A percentile compares a stretch with the other conserved stretches of the same genome.
phyloP scores from a whole-genome alignment of 2,888 invertebrate species.

The Drosophila anceps region DNA sequence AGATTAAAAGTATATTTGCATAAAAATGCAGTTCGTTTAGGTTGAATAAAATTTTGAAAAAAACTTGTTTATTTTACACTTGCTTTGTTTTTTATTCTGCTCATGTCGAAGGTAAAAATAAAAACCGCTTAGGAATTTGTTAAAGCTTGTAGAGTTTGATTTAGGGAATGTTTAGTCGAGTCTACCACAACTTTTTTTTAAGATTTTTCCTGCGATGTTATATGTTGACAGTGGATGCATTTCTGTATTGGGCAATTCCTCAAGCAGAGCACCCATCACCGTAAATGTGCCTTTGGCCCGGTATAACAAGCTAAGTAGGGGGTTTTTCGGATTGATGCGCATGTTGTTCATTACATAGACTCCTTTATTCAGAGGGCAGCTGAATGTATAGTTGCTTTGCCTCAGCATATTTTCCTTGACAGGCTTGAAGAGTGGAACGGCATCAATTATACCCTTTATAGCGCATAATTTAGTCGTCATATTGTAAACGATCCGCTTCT shows the following conservation, averaged over 20 bases:
- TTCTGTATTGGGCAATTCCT: conserved; percentile 45
- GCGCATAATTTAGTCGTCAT: conserved; percentile 67
- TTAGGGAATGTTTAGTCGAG: conserved; percentile 35
- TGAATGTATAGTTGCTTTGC: conserved; percentile 68
- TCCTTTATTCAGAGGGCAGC: conserved; percentile 67
- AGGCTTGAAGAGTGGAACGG: conserved; percentile 71
- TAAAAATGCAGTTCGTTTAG: too few relatives aligned
- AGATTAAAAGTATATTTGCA: not conserved
- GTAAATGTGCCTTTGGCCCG: conserved; percentile 53
- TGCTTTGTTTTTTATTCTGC: not conserved
- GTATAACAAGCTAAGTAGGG: conserved; percentile 55
- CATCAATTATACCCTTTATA: conserved; percentile 54
- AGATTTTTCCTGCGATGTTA: conserved; percentile 52
- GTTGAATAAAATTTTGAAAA: not conserved
- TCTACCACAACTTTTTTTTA: conserved; percentile 55
- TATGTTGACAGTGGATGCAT: conserved; percentile 56
- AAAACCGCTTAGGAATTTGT: not conserved
- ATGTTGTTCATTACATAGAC: conserved; percentile 69
- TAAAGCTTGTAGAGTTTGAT: not conserved
- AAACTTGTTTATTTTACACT: not conserved
- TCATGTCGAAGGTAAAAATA: not conserved
- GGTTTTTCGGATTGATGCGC: conserved; percentile 65
- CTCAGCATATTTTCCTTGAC: conserved; percentile 59
- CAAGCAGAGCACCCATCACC: conserved; percentile 62
- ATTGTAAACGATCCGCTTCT: conserved; percentile 61